Base-by-base conservation (phyloP, 2,888 invertebrate species). In the Acanthosepion lycidas region DNA sequence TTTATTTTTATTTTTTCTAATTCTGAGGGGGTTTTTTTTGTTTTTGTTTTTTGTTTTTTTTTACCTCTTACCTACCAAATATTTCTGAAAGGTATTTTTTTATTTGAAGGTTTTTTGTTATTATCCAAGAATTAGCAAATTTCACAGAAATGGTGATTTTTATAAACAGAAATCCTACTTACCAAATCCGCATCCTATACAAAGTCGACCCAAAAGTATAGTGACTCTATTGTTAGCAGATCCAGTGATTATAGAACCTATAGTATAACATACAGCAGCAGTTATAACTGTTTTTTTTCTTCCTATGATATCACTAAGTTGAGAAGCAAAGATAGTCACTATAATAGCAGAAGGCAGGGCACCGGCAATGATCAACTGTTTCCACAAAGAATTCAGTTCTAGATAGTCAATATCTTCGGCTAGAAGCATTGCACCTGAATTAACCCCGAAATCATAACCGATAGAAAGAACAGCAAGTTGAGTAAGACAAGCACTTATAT, bases 381-480 rank as follows among this genome's bases (percentile, higher is more conserved):
- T 28, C 93, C 93, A 93, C 3, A 93, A 15, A 18, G 93, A 28
- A 93, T 49, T 53, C 28, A 93, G 18, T 18, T 49, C 18, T 15
- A 93, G 49, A 12, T 93, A 93, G 18, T 93, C 51, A 23, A 53
- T 18, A n/a, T 93, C 53, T 49, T 49, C 28, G 28, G 53, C 93
- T 18, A 97, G 95, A 12, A 98, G 95, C 97, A 98, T 97, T 3
- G 98, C 98, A 33, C 98, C 98, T 0, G 98, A 98, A 8, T 98
- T 97, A 64, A 98, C 98, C 20, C 98, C 98, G 0, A 98, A 98
- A 96, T 98, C 98, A 96, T 98, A 98, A n/a, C 98, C 98, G 96
- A 98, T 98, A 49, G 98, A 96, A 96, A 98, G 98, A 6, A 98
- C 98, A 6, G 98, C 98, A 92, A 97, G 96, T 53, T 97, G 97